Percentiles rank a stretch among this genome's conserved stretches.
Evolutionary conservation across 1,140 invertebrate genomes (phyloP).

Genomic region (Wasmannia auropunctata): DNA sequence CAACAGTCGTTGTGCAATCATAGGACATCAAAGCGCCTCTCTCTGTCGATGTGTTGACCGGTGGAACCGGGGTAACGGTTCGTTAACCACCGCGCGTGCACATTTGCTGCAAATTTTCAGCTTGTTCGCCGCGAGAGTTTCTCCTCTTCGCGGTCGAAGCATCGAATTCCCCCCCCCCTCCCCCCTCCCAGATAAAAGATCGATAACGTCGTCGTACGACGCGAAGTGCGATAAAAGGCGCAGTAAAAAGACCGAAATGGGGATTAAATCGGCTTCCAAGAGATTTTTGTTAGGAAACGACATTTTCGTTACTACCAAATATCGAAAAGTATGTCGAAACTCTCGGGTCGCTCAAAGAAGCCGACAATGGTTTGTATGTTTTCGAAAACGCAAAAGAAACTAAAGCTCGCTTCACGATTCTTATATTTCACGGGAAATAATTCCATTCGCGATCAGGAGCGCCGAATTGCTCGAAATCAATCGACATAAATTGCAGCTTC

Average conservation of each 20-base stretch:
- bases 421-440: neutral
- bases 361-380: neutral
- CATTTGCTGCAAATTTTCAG: conserved; percentile 31
- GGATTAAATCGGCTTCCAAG: neutral
- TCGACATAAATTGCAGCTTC: conserved; percentile 33
- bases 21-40: conserved; percentile 38
- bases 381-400: neutral
- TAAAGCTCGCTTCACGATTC: neutral
- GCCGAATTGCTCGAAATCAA: conserved; percentile 6
- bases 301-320: neutral
- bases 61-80: conserved; percentile 8
- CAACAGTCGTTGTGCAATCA: conserved; percentile 35
- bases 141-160: neutral
- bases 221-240: neutral
- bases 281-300: neutral
- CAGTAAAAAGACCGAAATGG: neutral
- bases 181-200: conserved; percentile 21
- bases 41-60: conserved; percentile 26
- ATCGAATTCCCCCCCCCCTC: too few species aligned
- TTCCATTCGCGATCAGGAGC: neutral
- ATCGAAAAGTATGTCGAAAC: neutral
- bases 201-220: neutral
- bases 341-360: neutral
- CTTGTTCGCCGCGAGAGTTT: neutral
- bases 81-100: conserved; percentile 27